Base-by-base conservation (phyloP, 2,888 invertebrate genomes). In the Temnothorax ravouxi region DNA sequence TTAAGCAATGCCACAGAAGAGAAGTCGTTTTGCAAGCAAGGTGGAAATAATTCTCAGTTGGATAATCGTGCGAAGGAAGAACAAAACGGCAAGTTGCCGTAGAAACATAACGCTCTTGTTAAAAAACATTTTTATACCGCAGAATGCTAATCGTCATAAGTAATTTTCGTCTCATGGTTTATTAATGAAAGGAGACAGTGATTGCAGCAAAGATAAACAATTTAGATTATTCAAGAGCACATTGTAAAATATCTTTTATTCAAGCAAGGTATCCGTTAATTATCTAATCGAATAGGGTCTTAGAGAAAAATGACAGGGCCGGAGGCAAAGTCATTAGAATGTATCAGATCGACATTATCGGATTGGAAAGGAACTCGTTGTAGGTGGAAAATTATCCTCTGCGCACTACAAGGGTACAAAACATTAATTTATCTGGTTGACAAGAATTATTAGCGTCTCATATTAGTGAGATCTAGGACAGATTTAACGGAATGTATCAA, bases 41-140 rank as follows among this genome's bases (percentile, higher is more conserved):
- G 72, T 74, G 85, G 79, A 89, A 85, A 89, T 80, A 81, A 71
- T 86, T 85, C 82, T 87, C 83, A 71, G 69, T 80, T 64, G 64
- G 75, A 87, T 79, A 83, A 81, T 76, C 59, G 75, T 62, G 88
- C 56, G 34, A 84, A 80, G 81, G 80, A 80, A 87, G 81, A 66
- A 83, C 84, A 84, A 50, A 50, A 44, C 13, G 44, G 50, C 21
- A 3, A 88, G 80, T 83, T 74, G 76, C 52, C 61, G 88, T 90
- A 93, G 93, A 93, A 93, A 92, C 90, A 76, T 91, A 90, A 86
- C 76, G 85, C 88, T 88, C 88, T 93, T 93, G 92, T 88, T 88
- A 88, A 93, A 93, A 93, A 93, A 93, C 89, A 91, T 88, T 91
- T 91, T 86, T 88, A 87, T 87, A 82, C n/a, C 8, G 29, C 54